Conservation (phyloP, 1,140 invertebrate genomes). For the Bombus sylvicola region DNA sequence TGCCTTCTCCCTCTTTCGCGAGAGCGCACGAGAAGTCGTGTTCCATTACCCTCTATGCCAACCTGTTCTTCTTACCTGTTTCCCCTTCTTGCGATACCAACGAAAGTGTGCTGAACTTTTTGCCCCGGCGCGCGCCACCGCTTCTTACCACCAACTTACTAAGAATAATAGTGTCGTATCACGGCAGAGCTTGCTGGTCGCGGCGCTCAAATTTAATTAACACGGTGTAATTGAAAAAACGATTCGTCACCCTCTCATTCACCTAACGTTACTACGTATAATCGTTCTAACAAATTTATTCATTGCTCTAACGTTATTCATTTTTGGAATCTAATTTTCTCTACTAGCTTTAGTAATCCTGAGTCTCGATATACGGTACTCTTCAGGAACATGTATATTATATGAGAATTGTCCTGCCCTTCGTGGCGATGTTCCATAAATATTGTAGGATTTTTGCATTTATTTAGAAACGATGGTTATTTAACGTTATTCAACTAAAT, state of each 20-base stretch:
- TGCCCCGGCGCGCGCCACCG: conserved; percentile 5
- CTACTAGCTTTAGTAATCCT: neutral
- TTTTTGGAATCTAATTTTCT: rapidly evolving
- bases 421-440: no score
- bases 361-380: no score
- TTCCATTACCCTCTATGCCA: conserved; percentile 70
- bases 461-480: no score
- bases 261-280: neutral
- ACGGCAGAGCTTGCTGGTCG: conserved; percentile 7
- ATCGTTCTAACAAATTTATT: neutral
- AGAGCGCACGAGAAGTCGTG: conserved; percentile 68
- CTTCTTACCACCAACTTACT: conserved; percentile 7
- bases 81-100: conserved; percentile 43
- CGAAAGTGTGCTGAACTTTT: conserved; percentile 57
- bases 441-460: no score
- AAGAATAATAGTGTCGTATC: conserved; percentile 53
- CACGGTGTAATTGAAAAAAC: conserved; percentile 13
- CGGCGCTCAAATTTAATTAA: conserved; percentile 25
- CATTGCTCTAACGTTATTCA: no score
- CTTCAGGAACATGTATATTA: neutral
- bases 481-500: no score
- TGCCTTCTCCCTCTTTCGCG: conserved; percentile 54
- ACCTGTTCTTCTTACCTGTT: conserved; percentile 63
- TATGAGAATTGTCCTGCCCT: no score
- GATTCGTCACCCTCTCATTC: no score